Percentiles rank a stretch among this genome's conserved stretches.
These are phyloP conservation scores for Nycticebus coucang DNA, from an alignment of 2,113 vertebrate genomes.

Conservation along the genomic window DNA sequence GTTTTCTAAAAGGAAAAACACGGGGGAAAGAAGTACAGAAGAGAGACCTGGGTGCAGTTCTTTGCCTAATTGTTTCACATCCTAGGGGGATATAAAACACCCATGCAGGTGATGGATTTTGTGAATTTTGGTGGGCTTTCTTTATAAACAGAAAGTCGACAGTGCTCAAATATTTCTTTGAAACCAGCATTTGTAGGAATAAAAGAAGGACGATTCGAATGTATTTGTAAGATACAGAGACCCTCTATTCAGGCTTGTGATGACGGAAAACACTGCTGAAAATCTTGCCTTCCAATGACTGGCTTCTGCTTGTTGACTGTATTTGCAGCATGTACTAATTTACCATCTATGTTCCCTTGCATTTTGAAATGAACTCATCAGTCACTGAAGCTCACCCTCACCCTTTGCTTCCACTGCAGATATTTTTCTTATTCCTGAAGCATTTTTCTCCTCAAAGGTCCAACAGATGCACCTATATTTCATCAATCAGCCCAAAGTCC, in stretches of 20 bases:
- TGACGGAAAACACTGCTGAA: slow-evolving; percentile 71
- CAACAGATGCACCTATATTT: slow-evolving; percentile 74
- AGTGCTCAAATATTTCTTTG: slow-evolving; percentile 60
- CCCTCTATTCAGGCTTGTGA: slow-evolving; percentile 66
- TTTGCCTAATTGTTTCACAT: slow-evolving; percentile 38
- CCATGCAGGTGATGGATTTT: not conserved
- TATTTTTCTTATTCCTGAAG: slow-evolving; percentile 81
- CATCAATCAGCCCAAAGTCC: slow-evolving; percentile 77
- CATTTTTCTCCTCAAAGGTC: slow-evolving; percentile 73
- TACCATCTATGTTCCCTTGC: slow-evolving; percentile 80
- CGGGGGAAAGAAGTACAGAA: not conserved
- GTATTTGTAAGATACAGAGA: slow-evolving; percentile 71
- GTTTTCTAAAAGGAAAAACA: slow-evolving; percentile 43
- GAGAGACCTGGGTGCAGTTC: slow-evolving; percentile 1
- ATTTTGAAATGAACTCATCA: slow-evolving; percentile 81
- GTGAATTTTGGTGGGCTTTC: slow-evolving; percentile 42
- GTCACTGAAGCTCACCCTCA: slow-evolving; percentile 69
- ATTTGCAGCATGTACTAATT: slow-evolving; percentile 82
- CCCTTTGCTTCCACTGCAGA: slow-evolving; percentile 75
- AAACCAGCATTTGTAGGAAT: slow-evolving; percentile 60
- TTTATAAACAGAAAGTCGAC: slow-evolving; percentile 46
- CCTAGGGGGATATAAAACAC: slow-evolving; percentile 8
- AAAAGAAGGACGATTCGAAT: slow-evolving; percentile 76
- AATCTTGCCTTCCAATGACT: slow-evolving; percentile 67
- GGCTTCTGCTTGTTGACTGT: slow-evolving; percentile 55